These are phyloP conservation scores for Euwallacea similis DNA, from an alignment of 1,140 invertebrate genomes.

Conservation along the genomic window DNA sequence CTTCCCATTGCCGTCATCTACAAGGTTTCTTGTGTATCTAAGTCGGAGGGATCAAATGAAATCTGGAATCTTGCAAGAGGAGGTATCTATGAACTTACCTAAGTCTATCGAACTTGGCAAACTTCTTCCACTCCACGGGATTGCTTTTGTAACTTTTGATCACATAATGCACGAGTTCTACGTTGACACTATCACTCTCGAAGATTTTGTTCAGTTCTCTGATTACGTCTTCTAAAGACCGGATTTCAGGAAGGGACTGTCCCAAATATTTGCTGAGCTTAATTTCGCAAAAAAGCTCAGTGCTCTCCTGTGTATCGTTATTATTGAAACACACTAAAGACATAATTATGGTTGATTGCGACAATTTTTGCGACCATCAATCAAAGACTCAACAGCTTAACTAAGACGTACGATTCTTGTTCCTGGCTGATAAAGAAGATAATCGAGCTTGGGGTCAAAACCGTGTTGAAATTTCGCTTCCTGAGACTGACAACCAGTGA, in stretches of 20 bases:
- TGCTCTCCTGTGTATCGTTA: constrained; percentile 18
- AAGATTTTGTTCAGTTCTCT: constrained; percentile 75
- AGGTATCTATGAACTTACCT: constrained; percentile 63
- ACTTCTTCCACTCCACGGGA: constrained; percentile 89
- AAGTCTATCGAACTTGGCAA: constrained; percentile 91
- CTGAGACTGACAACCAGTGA: no score
- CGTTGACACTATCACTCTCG: constrained; percentile 75
- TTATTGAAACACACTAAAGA: neutral
- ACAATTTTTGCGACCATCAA: neutral
- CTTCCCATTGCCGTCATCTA: constrained; percentile 93
- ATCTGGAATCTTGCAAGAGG: neutral
- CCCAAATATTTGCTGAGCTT: constrained; percentile 45
- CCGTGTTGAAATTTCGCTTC: constrained; percentile 1
- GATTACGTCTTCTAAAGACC: constrained; percentile 73
- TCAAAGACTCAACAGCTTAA: neutral
- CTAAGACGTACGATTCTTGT: neutral
- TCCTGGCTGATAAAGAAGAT: neutral
- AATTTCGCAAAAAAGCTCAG: constrained; percentile 33
- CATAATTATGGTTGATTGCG: neutral
- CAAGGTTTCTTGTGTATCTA: constrained; percentile 92
- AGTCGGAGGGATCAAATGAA: neutral
- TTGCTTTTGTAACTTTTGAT: constrained; percentile 88
- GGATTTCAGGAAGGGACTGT: constrained; percentile 46
- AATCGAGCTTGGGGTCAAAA: constrained; percentile 3
- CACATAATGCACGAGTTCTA: constrained; percentile 83